Evolutionary conservation across 2,797 vertebrate genomes (phyloP).

Genomic region (Delichon dasypus): DNA sequence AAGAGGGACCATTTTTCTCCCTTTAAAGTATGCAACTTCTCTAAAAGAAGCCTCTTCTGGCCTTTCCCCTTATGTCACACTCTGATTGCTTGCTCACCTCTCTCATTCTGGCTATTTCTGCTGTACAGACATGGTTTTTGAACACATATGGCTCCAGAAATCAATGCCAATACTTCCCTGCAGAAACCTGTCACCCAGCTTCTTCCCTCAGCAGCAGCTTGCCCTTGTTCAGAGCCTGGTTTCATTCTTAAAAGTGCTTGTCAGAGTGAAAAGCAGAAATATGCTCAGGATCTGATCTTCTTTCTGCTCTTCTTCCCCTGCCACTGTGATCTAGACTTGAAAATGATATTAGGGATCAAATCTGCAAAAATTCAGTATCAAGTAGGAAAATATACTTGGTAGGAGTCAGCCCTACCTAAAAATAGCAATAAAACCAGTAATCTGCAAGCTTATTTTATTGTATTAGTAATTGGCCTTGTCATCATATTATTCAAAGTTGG

Average conservation of each 20-base stretch:
- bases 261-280: not conserved
- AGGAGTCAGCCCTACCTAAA: not conserved
- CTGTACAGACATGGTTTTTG: not conserved
- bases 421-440: not conserved
- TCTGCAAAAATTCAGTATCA: not conserved
- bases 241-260: not conserved
- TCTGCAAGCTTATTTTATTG: not conserved
- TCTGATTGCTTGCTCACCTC: rapidly evolving
- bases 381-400: not conserved
- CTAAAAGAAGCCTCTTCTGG: not conserved
- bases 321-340: not conserved
- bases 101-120: not conserved
- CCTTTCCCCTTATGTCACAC: not conserved
- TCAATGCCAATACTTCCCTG: not conserved
- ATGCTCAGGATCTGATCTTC: not conserved
- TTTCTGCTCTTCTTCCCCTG: not conserved
- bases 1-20: not conserved
- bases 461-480: not conserved
- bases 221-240: not conserved
- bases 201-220: not conserved
- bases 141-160: not conserved
- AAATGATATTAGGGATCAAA: not conserved
- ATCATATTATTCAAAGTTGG: not conserved
- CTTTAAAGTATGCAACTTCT: not conserved
- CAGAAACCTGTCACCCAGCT: not conserved